Evolutionary conservation across 1,140 invertebrate genomes (phyloP).

Genomic region (Limonius californicus): DNA sequence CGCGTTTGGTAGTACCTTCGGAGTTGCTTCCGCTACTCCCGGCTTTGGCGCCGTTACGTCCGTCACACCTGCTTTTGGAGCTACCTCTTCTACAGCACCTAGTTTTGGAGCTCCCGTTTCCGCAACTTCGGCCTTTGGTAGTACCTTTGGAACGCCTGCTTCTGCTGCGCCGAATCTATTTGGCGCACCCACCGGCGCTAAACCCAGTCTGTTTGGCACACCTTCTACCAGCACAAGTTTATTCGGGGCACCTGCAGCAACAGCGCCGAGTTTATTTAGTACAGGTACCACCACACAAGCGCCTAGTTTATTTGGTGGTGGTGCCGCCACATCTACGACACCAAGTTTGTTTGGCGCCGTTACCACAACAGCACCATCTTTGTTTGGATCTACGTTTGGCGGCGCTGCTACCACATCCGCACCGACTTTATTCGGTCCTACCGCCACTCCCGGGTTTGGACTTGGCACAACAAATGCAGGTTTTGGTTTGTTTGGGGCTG

Average conservation of each 20-base stretch:
- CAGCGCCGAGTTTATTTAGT: slow-evolving; percentile 18
- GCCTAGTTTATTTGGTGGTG: slow-evolving; percentile 42
- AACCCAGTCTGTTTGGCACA: slow-evolving; percentile 17
- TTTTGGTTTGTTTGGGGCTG: slow-evolving; percentile 26
- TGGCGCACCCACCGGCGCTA: slow-evolving; percentile 36
- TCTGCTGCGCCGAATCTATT: slow-evolving; percentile 45
- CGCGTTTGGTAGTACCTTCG: slow-evolving; percentile 45
- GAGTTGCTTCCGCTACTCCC: slow-evolving; percentile 34
- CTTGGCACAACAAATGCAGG: slow-evolving; percentile 4
- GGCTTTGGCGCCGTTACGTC: slow-evolving; percentile 36
- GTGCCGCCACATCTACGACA: slow-evolving; percentile 19
- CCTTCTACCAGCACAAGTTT: not conserved
- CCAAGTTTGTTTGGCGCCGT: slow-evolving; percentile 32
- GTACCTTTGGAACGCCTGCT: slow-evolving; percentile 45
- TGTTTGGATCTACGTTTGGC: slow-evolving; percentile 41
- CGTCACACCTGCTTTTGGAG: slow-evolving; percentile 42
- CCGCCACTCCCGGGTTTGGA: slow-evolving; percentile 11
- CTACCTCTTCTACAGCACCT: slow-evolving; percentile 43
- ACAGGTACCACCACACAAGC: slow-evolving; percentile 39
- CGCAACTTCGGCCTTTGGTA: slow-evolving; percentile 46
- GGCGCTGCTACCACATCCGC: slow-evolving; percentile 33
- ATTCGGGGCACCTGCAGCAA: slow-evolving; percentile 26
- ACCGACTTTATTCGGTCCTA: slow-evolving; percentile 38
- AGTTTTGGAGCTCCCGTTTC: slow-evolving; percentile 46
- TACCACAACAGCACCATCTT: slow-evolving; percentile 35